Conservation (phyloP, 1,140 invertebrate genomes). For the Carposina sasakii region DNA sequence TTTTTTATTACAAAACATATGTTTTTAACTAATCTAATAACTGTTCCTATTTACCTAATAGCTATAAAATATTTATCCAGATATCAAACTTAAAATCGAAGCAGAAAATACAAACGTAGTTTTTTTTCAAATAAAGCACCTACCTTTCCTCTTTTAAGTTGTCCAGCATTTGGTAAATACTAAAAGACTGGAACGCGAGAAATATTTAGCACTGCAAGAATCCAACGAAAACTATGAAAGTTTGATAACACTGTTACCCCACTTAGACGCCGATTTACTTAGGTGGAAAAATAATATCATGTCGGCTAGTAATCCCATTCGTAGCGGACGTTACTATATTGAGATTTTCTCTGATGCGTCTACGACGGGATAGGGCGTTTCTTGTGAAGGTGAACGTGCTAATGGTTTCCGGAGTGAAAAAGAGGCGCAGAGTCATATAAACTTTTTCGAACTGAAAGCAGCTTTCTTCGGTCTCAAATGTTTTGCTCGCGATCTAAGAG, state of each 20-base stretch:
- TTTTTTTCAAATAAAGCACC: too few relatives aligned
- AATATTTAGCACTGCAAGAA: slow-evolving; percentile 9
- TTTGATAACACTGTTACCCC: not conserved
- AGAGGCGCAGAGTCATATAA: slow-evolving; percentile 28
- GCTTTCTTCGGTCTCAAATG: slow-evolving; percentile 29
- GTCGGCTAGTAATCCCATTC: slow-evolving; percentile 17
- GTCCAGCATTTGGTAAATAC: too few relatives aligned
- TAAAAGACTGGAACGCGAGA: slow-evolving; percentile 25
- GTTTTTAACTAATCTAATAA: too few relatives aligned
- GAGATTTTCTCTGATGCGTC: slow-evolving; percentile 37
- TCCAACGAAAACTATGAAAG: slow-evolving; percentile 12
- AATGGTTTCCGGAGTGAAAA: slow-evolving; percentile 26
- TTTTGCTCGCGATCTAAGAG: slow-evolving; percentile 19
- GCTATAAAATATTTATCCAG: too few relatives aligned
- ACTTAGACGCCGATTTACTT: slow-evolving; percentile 15
- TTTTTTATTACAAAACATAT: too few relatives aligned
- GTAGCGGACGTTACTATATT: slow-evolving; percentile 7
- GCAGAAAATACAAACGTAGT: too few relatives aligned
- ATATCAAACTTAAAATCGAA: too few relatives aligned
- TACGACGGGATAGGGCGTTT: slow-evolving; percentile 29
- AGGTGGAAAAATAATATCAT: slow-evolving; percentile 35
- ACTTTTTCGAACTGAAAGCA: slow-evolving; percentile 32
- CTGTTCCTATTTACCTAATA: too few relatives aligned
- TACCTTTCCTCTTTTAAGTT: too few relatives aligned
- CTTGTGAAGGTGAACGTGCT: slow-evolving; percentile 16